Percentiles rank a stretch among this genome's conserved stretches.
These are phyloP conservation scores for Dufourea novaeangliae DNA, from an alignment of 1,140 invertebrate genomes.

Conservation along the genomic window DNA sequence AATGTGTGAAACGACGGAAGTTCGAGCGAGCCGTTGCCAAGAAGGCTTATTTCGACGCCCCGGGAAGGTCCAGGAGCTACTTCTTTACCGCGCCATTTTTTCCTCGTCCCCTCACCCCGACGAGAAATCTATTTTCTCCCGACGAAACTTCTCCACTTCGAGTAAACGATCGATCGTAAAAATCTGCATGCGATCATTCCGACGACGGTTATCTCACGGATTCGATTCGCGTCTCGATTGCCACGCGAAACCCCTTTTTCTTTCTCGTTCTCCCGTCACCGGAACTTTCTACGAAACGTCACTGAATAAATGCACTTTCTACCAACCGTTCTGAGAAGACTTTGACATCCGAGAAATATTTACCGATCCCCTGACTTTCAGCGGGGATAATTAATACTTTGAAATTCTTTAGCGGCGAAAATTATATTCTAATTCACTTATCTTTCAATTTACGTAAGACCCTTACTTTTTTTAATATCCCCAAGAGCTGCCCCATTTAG, in stretches of 20 bases:
- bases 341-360: not conserved
- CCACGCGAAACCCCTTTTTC: not conserved
- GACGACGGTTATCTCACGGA: conserved; percentile 42
- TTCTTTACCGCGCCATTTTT: conserved; percentile 43
- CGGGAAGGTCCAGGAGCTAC: conserved; percentile 31
- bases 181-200: conserved; percentile 40
- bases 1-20: conserved; percentile 6
- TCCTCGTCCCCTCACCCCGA: not conserved
- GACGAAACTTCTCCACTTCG: conserved; percentile 21
- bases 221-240: conserved; percentile 46
- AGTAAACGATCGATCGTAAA: conserved; percentile 22
- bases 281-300: not conserved
- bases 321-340: not conserved
- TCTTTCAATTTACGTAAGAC: too few species aligned
- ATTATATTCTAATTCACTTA: too few species aligned
- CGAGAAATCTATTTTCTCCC: conserved; percentile 52
- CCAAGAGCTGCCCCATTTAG: not conserved
- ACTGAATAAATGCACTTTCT: not conserved
- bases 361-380: too few species aligned
- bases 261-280: not conserved
- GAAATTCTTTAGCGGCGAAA: too few species aligned
- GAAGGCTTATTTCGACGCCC: conserved; percentile 27
- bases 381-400: too few species aligned
- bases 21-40: not conserved
- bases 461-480: too few species aligned